A percentile compares a stretch with the other conserved stretches of the same genome.
phyloP scores from a whole-genome alignment of 2,113 vertebrate genomes.

The Pachyramphus minor region DNA sequence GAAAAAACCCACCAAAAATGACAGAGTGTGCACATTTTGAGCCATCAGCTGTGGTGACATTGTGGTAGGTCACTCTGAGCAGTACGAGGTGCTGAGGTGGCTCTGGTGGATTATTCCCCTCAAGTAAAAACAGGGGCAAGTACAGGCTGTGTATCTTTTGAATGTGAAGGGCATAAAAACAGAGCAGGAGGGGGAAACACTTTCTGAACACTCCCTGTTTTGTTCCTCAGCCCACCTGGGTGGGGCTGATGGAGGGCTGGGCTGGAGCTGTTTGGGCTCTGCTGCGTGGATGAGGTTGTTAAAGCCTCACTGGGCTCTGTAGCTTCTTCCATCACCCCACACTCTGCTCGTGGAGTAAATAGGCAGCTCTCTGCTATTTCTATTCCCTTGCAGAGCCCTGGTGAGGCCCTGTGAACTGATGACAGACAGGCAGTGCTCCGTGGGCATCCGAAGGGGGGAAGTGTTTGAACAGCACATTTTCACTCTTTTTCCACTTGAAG shows the following conservation, averaged over 20 bases:
- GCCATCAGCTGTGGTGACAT: not conserved
- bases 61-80: not conserved
- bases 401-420: fast-evolving
- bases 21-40: not conserved
- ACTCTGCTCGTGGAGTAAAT: not conserved
- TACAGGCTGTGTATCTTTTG: not conserved
- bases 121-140: not conserved
- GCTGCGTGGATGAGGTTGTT: fast-evolving
- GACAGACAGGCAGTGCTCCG: fast-evolving
- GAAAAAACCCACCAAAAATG: not conserved
- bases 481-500: not conserved
- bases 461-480: not conserved
- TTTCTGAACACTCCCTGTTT: not conserved
- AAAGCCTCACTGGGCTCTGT: not conserved
- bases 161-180: not conserved
- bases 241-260: not conserved
- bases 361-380: not conserved
- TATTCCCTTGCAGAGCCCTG: not conserved
- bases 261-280: not conserved
- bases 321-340: not conserved
- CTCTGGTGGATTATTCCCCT: not conserved
- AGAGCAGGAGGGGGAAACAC: not conserved
- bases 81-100: fast-evolving
- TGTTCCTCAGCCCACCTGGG: not conserved
- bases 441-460: fast-evolving